A percentile compares a stretch with the other conserved stretches of the same genome.
phyloP scores from a whole-genome alignment of 2,797 vertebrate genomes.

The Argyrosomus regius region DNA sequence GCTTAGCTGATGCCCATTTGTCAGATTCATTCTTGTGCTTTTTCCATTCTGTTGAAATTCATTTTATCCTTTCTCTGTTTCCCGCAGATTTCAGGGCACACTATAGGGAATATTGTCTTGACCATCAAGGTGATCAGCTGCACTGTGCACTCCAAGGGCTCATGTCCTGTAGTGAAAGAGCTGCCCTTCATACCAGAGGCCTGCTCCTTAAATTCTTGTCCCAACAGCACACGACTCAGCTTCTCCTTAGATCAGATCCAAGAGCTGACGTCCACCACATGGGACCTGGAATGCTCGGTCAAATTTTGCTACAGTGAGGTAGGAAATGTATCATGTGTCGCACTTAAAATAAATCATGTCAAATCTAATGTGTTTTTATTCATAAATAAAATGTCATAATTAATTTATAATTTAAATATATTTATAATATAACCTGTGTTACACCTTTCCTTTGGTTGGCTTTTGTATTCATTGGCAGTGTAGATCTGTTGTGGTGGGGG shows the following conservation, averaged over 20 bases:
- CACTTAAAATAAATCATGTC: neutral
- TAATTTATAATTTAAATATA: neutral
- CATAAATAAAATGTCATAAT: neutral
- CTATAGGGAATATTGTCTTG: conserved; percentile 47
- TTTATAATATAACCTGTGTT: neutral
- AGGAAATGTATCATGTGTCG: neutral
- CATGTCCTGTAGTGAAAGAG: conserved; percentile 46
- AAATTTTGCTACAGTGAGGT: conserved; percentile 71
- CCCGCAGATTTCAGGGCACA: conserved; percentile 75
- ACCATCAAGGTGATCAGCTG: conserved; percentile 79
- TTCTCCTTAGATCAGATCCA: conserved; percentile 81
- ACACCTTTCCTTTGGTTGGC: neutral
- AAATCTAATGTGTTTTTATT: neutral
- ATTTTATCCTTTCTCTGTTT: conserved; percentile 28
- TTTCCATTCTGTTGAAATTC: neutral
- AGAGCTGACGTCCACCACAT: conserved; percentile 76
- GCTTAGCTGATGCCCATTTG: neutral
- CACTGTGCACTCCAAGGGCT: conserved; percentile 64
- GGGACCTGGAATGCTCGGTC: conserved; percentile 83
- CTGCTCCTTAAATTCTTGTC: conserved; percentile 72
- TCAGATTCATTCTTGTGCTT: neutral
- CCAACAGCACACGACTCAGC: conserved; percentile 80
- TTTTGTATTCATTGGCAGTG: neutral
- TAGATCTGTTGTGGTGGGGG: neutral
- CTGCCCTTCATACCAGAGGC: conserved; percentile 76